Evolutionary conservation across 2,113 vertebrate genomes (phyloP), one percentile per base, ranked within the genome.

Genomic region (Thomomys bottae): DNA sequence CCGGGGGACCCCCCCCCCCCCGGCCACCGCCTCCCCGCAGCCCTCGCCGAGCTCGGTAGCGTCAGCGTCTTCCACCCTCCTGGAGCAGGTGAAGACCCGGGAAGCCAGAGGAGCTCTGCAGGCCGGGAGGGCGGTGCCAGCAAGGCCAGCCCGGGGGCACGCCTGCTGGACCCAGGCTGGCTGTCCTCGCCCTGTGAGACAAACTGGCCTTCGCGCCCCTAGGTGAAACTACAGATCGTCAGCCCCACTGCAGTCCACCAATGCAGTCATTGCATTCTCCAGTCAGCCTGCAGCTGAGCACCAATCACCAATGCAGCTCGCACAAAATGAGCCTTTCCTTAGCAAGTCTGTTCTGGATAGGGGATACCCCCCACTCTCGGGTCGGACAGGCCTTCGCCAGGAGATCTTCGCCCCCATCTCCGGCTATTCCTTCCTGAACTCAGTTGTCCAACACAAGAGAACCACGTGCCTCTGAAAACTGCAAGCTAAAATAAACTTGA

Each of bases 221-320:
- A 26, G 36, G 40, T 38, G 36, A 59, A 92, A 94, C 80, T 89
- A n/a, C 76, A 23, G 42, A 92, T 80, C 88, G 26, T 90, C n/a
- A 32, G 64, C 88, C 94, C 76, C 57, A 78, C 92, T 93, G 96
- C 96, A 94, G 93, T 83, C 80, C 24, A 73, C 71, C 81, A 80
- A 93, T 34, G 92, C 94, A 84, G 90, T 79, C 73, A 6, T 72
- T 90, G 73, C 92, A 64, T 12, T 92, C 81, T 88, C 90, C 34
- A 34, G 93, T 90, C 96, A 89, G 23, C 92, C 96, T 96, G 95
- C 96, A 95, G 92, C 82, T n/a, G 84, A 54, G 14, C 49, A 54
- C 49, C 40, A 83, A 93, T 54, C 49, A 95, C 90, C 88, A 92
- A 72, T 68, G 87, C 92, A 91, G 84, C 63, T 63, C 64, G 89